Base-by-base conservation (phyloP, 2,888 invertebrate genomes). In the Idaea dimidiata region DNA sequence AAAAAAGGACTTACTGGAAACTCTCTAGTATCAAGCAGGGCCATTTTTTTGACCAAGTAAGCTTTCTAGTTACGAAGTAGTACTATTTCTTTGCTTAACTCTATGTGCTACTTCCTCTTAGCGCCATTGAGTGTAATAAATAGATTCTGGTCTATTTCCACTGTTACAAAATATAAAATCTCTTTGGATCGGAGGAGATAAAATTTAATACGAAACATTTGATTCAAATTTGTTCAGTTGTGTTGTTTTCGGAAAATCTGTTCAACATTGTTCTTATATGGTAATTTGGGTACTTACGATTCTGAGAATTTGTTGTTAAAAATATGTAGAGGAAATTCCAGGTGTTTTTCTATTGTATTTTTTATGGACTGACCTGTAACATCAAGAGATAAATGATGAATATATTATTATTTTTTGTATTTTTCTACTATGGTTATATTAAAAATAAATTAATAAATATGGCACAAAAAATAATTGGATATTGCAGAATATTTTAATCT, bases 161-260 rank as follows among this genome's bases (percentile, higher is more conserved):
- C 24, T 24, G 3, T 43, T 43, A 14, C 43, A 43, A 43, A 10
- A 10, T 8, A 10, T 10, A 10, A 8, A 0, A 10, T 43, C 43
- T 43, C 43, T 43, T 43, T 43, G 56, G 56, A 56, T 56, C 18
- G 17, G 10, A 10, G 18, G 56, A 56, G 56, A 56, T 56, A 56
- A 17, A 56, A 17, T 56, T 56, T 56, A 56, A 56, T 56, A 56
- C 56, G 18, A 17, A 17, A 56, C 56, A 56, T 56, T 56, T 56
- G 56, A 7, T 56, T 56, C 56, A 14, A 16, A 17, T 43, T 7
- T 43, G 43, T 43, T 43, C 43, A 43, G 43, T 43, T 43, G 43
- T 43, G 43, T 43, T 43, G 43, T 43, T 43, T 43, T 43, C 43
- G 43, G 43, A 43, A 43, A 43, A 43, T 43, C 43, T 43, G 43